Conservation (phyloP, 2,888 invertebrate genomes). For the Aleiodes alternator region DNA sequence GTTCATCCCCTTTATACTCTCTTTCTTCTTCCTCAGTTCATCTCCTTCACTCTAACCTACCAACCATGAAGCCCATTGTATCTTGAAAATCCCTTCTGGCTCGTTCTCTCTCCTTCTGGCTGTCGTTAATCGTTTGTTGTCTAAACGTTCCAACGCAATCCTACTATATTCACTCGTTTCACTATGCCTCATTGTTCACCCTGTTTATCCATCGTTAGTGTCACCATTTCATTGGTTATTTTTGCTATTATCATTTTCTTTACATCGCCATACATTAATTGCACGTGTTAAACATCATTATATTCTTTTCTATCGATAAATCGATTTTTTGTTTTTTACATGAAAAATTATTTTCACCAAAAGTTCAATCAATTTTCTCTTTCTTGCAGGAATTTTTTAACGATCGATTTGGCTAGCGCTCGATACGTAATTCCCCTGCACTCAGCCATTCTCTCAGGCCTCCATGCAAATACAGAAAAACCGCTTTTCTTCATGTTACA, state of each 20-base stretch:
- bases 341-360: too few relatives aligned
- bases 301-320: constrained; percentile 6
- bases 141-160: constrained; percentile 66
- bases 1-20: neutral
- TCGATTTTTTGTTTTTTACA: too few relatives aligned
- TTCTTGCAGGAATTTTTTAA: constrained; percentile 8
- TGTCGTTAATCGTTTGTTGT: constrained; percentile 72
- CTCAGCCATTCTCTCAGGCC: constrained; percentile 11
- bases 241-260: constrained; percentile 44
- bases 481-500: constrained; percentile 51
- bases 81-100: constrained; percentile 41
- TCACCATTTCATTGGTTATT: constrained; percentile 47
- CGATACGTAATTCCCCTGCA: neutral
- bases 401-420: constrained; percentile 36
- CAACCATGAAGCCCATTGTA: constrained; percentile 32
- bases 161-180: constrained; percentile 50
- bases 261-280: constrained; percentile 16
- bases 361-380: too few relatives aligned
- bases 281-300: neutral
- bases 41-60: neutral
- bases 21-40: constrained; percentile 14
- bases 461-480: constrained; percentile 35
- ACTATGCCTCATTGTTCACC: constrained; percentile 39
- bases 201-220: constrained; percentile 35
- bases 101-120: constrained; percentile 42